These are phyloP conservation scores for Isaurus tuberculatus DNA, from an alignment of 92 coral and sea anemone species.

Conservation along the genomic window DNA sequence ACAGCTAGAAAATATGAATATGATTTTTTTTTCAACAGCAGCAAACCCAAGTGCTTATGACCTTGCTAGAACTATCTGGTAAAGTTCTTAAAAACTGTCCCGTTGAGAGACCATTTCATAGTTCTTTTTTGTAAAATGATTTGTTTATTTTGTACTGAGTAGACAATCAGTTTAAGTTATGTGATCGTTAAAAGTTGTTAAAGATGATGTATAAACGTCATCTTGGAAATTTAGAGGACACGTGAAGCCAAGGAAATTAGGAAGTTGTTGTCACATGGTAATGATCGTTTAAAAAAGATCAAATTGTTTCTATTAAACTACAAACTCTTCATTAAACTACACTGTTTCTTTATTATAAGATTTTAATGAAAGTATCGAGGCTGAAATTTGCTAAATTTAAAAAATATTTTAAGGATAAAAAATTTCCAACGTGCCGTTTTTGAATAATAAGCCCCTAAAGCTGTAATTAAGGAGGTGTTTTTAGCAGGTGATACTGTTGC, in stretches of 20 bases:
- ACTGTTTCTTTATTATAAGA: background rate
- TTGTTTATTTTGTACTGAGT: background rate
- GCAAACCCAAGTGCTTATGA: conserved; percentile 46
- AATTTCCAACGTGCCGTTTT: no score
- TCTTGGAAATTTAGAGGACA: conserved; percentile 33
- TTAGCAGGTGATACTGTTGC: no score
- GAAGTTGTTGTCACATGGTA: conserved; percentile 13
- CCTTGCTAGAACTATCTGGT: conserved; percentile 39
- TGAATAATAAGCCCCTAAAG: no score
- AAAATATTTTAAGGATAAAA: no score
- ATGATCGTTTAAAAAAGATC: conserved; percentile 32
- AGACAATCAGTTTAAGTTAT: conserved; percentile 8
- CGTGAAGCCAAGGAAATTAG: conserved; percentile 11
- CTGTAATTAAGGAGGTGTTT: no score
- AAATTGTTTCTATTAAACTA: conserved; percentile 25
- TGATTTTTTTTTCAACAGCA: conserved; percentile 55
- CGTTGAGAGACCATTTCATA: background rate
- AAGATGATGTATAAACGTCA: background rate
- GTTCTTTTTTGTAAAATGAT: background rate
- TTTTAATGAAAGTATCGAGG: no score
- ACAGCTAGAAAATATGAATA: conserved; percentile 20
- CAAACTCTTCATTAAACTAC: conserved; percentile 1
- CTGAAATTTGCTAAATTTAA: no score
- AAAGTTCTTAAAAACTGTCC: conserved; percentile 23
- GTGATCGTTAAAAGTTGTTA: conserved; percentile 31